phyloP scores from a whole-genome alignment of 1,140 invertebrate genomes.

The Trichonephila inaurata region DNA sequence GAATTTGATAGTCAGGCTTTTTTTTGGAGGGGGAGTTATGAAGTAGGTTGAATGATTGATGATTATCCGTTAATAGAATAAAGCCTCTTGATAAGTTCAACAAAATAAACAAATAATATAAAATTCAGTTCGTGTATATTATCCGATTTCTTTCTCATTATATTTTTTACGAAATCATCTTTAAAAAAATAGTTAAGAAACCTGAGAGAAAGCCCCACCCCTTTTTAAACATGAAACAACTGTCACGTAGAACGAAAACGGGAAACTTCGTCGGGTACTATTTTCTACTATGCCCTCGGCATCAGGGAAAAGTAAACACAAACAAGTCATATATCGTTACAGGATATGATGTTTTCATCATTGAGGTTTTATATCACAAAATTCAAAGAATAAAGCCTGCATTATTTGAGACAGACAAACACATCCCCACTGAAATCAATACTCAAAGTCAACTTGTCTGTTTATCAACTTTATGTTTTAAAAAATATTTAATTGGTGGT shows the following conservation, averaged over 20 bases:
- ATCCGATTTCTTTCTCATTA: neutral
- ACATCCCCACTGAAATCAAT: slow-evolving; percentile 66
- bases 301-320: slow-evolving; percentile 48
- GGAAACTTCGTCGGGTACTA: neutral
- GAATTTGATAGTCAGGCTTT: no score
- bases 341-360: slow-evolving; percentile 46
- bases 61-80: no score
- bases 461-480: slow-evolving; percentile 45
- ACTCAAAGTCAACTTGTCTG: slow-evolving; percentile 55
- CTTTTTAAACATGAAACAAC: neutral
- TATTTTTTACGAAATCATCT: no score
- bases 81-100: no score
- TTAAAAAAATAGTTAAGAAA: neutral
- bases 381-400: slow-evolving; percentile 38
- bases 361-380: neutral
- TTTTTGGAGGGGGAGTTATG: no score
- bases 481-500: slow-evolving; percentile 69
- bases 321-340: slow-evolving; percentile 60
- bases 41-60: no score
- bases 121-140: no score
- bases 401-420: slow-evolving; percentile 48
- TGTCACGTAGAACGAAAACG: neutral
- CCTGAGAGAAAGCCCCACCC: neutral
- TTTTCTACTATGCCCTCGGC: neutral
- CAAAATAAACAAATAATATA: no score